Base-by-base conservation (phyloP, 2,113 vertebrate genomes). In the Polypterus senegalus region DNA sequence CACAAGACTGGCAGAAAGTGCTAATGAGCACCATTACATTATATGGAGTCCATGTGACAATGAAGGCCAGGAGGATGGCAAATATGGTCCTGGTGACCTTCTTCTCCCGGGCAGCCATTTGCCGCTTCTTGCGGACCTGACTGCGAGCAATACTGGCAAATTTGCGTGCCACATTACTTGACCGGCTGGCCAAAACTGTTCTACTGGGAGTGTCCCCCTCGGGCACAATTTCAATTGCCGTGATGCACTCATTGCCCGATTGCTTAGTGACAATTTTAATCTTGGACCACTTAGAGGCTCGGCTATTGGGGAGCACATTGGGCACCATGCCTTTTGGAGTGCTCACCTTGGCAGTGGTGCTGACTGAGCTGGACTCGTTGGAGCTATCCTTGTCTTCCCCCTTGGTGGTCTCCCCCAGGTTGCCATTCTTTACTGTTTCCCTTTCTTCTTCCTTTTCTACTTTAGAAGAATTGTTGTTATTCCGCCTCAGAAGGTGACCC, bases 51-150 rank as follows among this genome's bases (percentile, higher is more conserved):
- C 96, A 99, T 4, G 96, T 99, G 66, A 98, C 76, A 72, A 99
- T 98, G 81, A 99, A 99, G 58, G 95, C 92, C 66, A 99, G 76
- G 66, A 98, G 82, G 73, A 99, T 99, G 73, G 96, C 96, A 61
- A 99, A 98, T 75, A 99, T 99, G 54, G 96, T 99, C 71, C 95
- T 87, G 5, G 95, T 98, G 67, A 99, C 95, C 75, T 99, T 99
- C 76, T 96, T 97, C 73, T 97, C 94, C 62, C 95, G 81, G 10
- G 96, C 96, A 0, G 94, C 96, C 94, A 98, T 97, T 76, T 99
- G 94, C 64, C 96, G 80, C 77, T 96, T 96, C 77, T 97, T 92
- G 72, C 92, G 91, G 56, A 99, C 92, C 71, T 99, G 96, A 76
- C 93, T 99, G 54, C 95, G 85, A 55, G 95, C 95, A 0, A 99